A percentile compares a stretch with the other conserved stretches of the same genome.
These are phyloP conservation scores for Toxonevra muliebris DNA, from an alignment of 2,888 invertebrate species.

Conservation along the genomic window DNA sequence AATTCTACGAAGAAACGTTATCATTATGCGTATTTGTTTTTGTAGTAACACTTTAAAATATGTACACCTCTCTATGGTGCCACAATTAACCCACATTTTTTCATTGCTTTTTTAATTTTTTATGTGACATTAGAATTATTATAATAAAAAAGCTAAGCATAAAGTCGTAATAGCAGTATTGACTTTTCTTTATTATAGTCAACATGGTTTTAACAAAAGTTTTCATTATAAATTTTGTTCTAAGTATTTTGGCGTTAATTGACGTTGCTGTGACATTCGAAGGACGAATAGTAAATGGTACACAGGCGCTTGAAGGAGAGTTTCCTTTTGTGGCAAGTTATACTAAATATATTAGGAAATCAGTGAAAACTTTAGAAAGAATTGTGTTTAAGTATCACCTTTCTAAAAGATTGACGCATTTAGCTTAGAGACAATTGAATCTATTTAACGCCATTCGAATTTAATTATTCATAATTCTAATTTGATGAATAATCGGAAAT, in stretches of 20 bases:
- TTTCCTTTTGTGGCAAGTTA: conserved; percentile 57
- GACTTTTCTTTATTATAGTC: neutral
- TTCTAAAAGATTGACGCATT: neutral
- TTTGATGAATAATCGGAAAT: neutral
- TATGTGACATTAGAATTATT: conserved; percentile 24
- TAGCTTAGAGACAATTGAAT: neutral
- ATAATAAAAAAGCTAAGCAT: conserved; percentile 9
- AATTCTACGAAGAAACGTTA: conserved; percentile 10
- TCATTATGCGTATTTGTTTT: conserved; percentile 25
- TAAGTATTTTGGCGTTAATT: conserved; percentile 2
- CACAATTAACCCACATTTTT: conserved; percentile 29
- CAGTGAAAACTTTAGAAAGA: neutral
- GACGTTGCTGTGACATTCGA: conserved; percentile 23
- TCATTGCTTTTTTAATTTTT: conserved; percentile 15
- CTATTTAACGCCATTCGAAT: no score
- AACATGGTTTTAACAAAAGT: conserved; percentile 14
- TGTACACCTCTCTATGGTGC: conserved; percentile 22
- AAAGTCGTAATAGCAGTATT: neutral
- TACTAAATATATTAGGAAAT: neutral
- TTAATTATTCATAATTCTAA: no score
- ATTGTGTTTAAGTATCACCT: neutral
- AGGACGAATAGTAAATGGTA: conserved; percentile 57
- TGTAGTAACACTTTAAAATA: conserved; percentile 21
- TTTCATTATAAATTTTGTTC: neutral
- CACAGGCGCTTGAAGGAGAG: conserved; percentile 49